Base-by-base conservation (phyloP, 2,797 vertebrate genomes). In the Merluccius polli region DNA sequence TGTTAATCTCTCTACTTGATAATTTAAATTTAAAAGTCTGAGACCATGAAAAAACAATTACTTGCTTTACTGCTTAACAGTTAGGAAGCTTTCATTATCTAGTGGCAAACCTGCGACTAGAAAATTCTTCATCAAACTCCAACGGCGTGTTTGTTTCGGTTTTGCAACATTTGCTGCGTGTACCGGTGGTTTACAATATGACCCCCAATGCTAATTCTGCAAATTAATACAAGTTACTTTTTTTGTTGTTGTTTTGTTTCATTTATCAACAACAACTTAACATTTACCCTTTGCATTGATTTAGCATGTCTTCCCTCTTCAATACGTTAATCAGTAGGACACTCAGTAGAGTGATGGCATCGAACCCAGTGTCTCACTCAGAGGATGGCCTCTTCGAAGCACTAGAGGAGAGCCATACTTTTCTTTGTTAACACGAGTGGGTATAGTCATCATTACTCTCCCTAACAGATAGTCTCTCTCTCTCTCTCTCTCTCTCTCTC, bases 1-100 rank as follows among this genome's bases (percentile, higher is more conserved):
- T 83, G 85, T 90, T 86, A 85, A 82, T 88, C 81, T 81, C 85
- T 85, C 88, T 89, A 86, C 86, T 87, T 89, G 90, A 91, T 87
- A 86, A 75, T 31, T 71, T 84, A 89, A 91, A 91, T 90, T 91
- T 84, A 88, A 87, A 90, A 86, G 67, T 91, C 87, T 89, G 76
- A 88, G 74, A 85, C 88, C 89, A 91, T 92, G 91, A 92, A 93
- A 93, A 91, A 92, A 86, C 88, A 93, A 93, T 93, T 91, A 93
- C 85, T 86, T 93, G 89, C 89, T 91, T 91, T 89, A 84, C 82
- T 90, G 90, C 87, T 86, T 89, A 89, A 91, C 88, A 91, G 88
- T 90, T 88, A 85, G 90, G 82, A 79, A 81, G 59, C 78, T 83
- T 88, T 87, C 87, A 91, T 91, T 93, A 91, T 90, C 84, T 89